Evolutionary conservation across 92 coral and sea anemone species (phyloP).

Genomic region (Nematostella vectensis): DNA sequence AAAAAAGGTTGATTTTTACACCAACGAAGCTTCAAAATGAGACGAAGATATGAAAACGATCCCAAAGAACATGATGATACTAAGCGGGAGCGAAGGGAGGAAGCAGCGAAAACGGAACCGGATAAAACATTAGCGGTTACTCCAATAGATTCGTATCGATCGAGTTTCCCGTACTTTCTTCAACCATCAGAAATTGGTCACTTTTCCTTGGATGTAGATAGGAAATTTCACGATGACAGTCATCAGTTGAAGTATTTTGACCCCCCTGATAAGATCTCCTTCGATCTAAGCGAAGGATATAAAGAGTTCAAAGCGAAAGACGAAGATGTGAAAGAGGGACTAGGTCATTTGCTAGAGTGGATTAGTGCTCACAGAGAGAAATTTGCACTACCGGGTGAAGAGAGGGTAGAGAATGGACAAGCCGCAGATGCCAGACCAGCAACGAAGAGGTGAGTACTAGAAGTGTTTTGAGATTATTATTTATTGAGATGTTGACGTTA

Average conservation of each 20-base stretch:
- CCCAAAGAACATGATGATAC: no score
- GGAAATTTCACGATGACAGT: conserved; percentile 72
- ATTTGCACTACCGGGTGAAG: conserved; percentile 56
- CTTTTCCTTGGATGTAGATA: conserved; percentile 72
- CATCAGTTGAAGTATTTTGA: conserved; percentile 63
- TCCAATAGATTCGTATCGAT: conserved; percentile 53
- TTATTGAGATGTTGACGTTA: not conserved
- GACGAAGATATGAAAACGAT: no score
- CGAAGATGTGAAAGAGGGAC: conserved; percentile 74
- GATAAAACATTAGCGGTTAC: conserved; percentile 21
- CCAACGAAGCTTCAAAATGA: no score
- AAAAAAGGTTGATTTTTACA: no score
- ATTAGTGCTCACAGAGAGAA: conserved; percentile 54
- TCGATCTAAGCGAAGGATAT: conserved; percentile 83
- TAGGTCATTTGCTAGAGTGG: conserved; percentile 80
- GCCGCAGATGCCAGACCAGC: conserved; percentile 24
- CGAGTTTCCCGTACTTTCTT: conserved; percentile 71
- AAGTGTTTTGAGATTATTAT: not conserved
- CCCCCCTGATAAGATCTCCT: conserved; percentile 65
- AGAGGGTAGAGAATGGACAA: conserved; percentile 27
- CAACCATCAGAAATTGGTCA: conserved; percentile 81
- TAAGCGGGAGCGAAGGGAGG: no score
- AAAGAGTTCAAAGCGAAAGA: conserved; percentile 70
- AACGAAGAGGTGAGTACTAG: conserved; percentile 16
- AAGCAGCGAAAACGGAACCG: not conserved